A percentile compares a stretch with the other conserved stretches of the same genome.
These are phyloP conservation scores for Lasioglossum marginatum DNA, from an alignment of 2,888 invertebrate genomes.

Conservation along the genomic window DNA sequence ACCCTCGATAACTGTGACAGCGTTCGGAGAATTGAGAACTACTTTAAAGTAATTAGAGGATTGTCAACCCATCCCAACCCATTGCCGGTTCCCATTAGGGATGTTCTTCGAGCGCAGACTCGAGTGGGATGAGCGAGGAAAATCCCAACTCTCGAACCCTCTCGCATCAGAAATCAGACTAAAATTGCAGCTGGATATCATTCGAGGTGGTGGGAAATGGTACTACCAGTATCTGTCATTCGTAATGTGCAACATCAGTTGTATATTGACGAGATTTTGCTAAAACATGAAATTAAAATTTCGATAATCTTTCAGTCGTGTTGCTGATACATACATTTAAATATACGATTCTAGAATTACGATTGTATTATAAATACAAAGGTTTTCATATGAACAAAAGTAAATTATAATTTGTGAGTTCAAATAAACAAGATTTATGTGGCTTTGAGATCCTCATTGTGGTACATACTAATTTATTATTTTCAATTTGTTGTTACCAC, in stretches of 20 bases:
- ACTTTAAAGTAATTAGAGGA: slow-evolving; percentile 84
- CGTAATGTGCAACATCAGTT: neutral
- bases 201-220: slow-evolving; percentile 27
- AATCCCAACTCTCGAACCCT: slow-evolving; percentile 67
- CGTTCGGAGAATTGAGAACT: slow-evolving; percentile 77
- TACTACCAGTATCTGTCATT: slow-evolving; percentile 9
- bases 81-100: slow-evolving; percentile 80
- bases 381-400: neutral
- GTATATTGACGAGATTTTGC: neutral
- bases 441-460: neutral
- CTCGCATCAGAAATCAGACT: slow-evolving; percentile 63
- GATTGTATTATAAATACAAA: too few relatives aligned
- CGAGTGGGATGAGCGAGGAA: slow-evolving; percentile 72
- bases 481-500: too few relatives aligned
- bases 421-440: neutral
- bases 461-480: neutral
- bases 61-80: slow-evolving; percentile 80
- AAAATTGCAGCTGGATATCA: slow-evolving; percentile 64
- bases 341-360: neutral
- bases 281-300: neutral
- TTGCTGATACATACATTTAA: neutral
- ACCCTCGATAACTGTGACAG: slow-evolving; percentile 59
- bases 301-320: neutral
- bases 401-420: neutral
- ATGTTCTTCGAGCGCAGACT: slow-evolving; percentile 74